Evolutionary conservation across 2,888 invertebrate species (phyloP), one percentile per base, ranked within the genome.

Genomic region (Macropis europaea): DNA sequence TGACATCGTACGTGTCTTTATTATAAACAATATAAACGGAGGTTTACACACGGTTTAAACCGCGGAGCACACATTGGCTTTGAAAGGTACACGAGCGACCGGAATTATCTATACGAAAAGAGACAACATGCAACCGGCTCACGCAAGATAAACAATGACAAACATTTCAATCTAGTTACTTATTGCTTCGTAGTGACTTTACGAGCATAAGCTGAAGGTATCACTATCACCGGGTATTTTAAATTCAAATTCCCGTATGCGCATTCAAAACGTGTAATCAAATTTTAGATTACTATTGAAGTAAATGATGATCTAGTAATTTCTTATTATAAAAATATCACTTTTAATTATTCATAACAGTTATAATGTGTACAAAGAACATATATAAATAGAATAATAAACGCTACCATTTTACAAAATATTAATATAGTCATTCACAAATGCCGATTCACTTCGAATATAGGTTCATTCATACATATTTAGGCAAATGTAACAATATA

Each of bases 1-100:
- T 30, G 84, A 86, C 81, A 81, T 81, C 68, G 70, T 68, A 62
- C 68, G 45, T 62, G 7, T 40, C 24, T 70, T 64, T 64, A 13
- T 63, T 72, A 56, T 17, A 69, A 77, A 74, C 17, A 62, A 43
- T 63, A 66, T 13, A 62, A 71, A 61, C 19, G 32, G 19, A 45
- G 47, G 9, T 54, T 42, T 36, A 32, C 52, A 50, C 60, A 60
- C 43, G 32, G 1, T 45, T 36, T 7, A 6, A 40, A 24, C 13
- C 56, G 22, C 26, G 2, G 53, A 57, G 13, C 40, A 43, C 38
- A 56, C 61, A 73, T 56, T 38, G 57, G 32, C 50, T 56, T 57
- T 43, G 63, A 38, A 17, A 45, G 42, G 30, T 50, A 43, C 36
- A 60, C 68, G 36, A 53, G 26, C 7, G 34, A 34, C 13, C 22